These are phyloP conservation scores for Marasmarcha lunaedactyla DNA, from an alignment of 2,888 invertebrate species.

Conservation along the genomic window DNA sequence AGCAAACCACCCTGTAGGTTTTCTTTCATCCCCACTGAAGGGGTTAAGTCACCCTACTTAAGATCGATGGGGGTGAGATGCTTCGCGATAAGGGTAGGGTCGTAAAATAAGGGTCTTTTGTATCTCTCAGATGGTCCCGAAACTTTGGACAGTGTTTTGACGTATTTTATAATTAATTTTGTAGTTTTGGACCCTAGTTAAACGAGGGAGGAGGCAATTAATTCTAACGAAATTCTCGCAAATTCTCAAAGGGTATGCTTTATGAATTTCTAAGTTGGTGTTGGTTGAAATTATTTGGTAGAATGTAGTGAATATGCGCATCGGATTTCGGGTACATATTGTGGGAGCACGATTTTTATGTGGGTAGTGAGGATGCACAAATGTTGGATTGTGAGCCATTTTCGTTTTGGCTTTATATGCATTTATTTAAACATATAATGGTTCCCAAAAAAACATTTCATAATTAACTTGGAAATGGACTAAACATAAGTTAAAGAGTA, in stretches of 20 bases:
- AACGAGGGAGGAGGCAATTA: constrained; percentile 45
- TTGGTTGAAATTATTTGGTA: too few relatives aligned
- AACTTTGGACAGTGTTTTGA: constrained; percentile 64
- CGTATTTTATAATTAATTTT: constrained; percentile 69
- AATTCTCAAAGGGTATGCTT: constrained; percentile 1
- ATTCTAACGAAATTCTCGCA: constrained; percentile 33
- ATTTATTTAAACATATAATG: too few relatives aligned
- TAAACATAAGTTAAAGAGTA: too few relatives aligned
- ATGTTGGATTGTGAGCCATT: too few relatives aligned
- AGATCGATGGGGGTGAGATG: constrained; percentile 66
- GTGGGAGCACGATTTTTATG: too few relatives aligned
- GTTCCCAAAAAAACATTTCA: too few relatives aligned
- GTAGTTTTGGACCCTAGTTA: constrained; percentile 58
- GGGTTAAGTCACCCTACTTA: constrained; percentile 67
- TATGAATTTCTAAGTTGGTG: neutral
- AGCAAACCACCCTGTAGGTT: constrained; percentile 45
- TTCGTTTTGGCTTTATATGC: too few relatives aligned
- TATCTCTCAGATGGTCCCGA: constrained; percentile 56
- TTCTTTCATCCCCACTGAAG: constrained; percentile 57
- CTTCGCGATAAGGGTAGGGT: constrained; percentile 59
- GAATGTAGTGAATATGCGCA: too few relatives aligned
- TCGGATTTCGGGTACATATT: too few relatives aligned
- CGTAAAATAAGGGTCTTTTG: constrained; percentile 56
- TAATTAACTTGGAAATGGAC: too few relatives aligned
- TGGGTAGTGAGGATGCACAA: too few relatives aligned